Evolutionary conservation across 2,113 vertebrate genomes (phyloP).

Genomic region (Myiopsitta monachus): DNA sequence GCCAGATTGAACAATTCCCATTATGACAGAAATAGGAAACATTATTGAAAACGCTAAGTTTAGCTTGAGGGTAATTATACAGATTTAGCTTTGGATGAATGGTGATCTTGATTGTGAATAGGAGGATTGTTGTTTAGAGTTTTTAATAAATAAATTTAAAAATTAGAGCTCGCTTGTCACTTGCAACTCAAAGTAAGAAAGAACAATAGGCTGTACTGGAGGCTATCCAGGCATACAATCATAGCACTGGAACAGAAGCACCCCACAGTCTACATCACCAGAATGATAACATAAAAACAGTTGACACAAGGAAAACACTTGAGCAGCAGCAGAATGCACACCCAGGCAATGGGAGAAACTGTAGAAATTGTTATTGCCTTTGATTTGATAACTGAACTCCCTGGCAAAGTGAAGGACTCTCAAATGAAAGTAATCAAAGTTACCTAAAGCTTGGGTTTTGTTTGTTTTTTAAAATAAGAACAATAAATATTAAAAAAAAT

Average conservation of each 20-base stretch:
- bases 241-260: conserved; percentile 20
- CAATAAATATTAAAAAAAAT: not conserved
- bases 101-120: not conserved
- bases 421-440: not conserved
- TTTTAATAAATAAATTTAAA: conserved; percentile 49
- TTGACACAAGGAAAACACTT: not conserved
- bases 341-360: not conserved
- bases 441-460: not conserved
- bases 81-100: not conserved
- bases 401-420: not conserved
- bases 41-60: not conserved
- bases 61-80: not conserved
- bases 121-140: conserved; percentile 1
- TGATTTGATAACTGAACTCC: not conserved
- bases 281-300: not conserved
- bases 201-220: conserved; percentile 40
- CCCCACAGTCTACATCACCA: not conserved
- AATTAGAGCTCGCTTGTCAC: conserved; percentile 37
- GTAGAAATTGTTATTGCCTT: not conserved
- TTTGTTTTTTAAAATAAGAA: not conserved
- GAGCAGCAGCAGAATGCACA: not conserved
- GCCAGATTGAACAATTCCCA: not conserved
- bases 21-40: not conserved
- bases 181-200: not conserved
- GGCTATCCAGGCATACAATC: conserved; percentile 19